Evolutionary conservation across 2,113 vertebrate species (phyloP).

Genomic region (Sceloporus undulatus): DNA sequence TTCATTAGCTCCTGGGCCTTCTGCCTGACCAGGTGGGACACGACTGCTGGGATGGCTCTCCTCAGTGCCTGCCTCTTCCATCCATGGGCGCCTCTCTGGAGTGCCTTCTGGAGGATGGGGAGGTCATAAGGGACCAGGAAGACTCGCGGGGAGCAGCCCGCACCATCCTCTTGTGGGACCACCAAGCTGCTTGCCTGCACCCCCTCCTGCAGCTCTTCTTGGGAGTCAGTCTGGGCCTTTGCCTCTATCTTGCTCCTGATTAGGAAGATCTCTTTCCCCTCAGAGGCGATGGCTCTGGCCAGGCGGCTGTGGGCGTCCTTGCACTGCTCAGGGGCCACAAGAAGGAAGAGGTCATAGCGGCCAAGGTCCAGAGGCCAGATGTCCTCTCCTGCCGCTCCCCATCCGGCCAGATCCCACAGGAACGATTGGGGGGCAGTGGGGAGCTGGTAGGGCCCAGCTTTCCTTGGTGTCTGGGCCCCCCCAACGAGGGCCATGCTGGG

Average conservation of each 20-base stretch:
- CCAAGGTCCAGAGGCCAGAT: constrained; percentile 71
- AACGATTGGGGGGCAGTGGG: constrained; percentile 67
- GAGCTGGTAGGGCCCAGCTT: constrained; percentile 64
- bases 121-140: constrained; percentile 74
- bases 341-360: constrained; percentile 78
- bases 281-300: constrained; percentile 67
- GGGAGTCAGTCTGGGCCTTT: constrained; percentile 1
- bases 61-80: constrained; percentile 56
- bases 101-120: constrained; percentile 53
- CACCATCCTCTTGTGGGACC: constrained; percentile 44
- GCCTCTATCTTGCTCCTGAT: constrained; percentile 78
- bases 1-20: constrained; percentile 72
- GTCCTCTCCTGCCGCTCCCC: constrained; percentile 71
- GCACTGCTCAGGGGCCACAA: constrained; percentile 74
- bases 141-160: constrained; percentile 55
- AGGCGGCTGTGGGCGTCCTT: constrained; percentile 69
- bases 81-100: constrained; percentile 40
- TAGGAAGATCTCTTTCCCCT: constrained; percentile 78
- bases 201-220: constrained; percentile 42
- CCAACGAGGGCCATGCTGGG: constrained; percentile 72
- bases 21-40: constrained; percentile 65
- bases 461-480: constrained; percentile 72
- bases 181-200: constrained; percentile 52
- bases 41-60: constrained; percentile 66
- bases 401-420: constrained; percentile 80